Base-by-base conservation (phyloP, 2,888 invertebrate species). In the Vesta saturnalis region DNA sequence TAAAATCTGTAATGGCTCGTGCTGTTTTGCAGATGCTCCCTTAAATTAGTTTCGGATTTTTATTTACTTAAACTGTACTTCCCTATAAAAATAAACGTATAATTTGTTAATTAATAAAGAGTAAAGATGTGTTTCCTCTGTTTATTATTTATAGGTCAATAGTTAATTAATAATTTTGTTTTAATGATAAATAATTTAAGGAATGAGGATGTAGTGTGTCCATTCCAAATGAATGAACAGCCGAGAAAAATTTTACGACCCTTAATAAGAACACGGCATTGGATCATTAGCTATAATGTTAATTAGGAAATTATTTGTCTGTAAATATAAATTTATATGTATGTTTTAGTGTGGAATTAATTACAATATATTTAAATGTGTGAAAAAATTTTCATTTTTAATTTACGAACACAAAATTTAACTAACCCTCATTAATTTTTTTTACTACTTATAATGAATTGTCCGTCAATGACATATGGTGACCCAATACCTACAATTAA, bases 211-310 rank as follows among this genome's bases (percentile, higher is more conserved):
- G 60, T 69, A 62, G 59, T 54, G 55, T 66, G 18, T 52, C 54
- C 64, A 70, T 66, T 67, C 67, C 57, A 49, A 57, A 62, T 64
- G 70, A 70, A 67, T 70, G 60, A 67, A 67, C 67, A 67, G 63
- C 64, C 60, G 65, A 65, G 64, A 55, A 61, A 64, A 58, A 64
- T 67, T 63, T 67, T 70, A 57, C 66, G 57, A 66, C 64, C 60
- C 58, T 52, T 67, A 59, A 62, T 60, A 69, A 60, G 67, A 61
- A 59, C 70, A 70, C 70, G 70, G 55, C 70, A 70, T 70, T 60
- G 64, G 61, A 61, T 70, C 70, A 67, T 70, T 70, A 70, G 62
- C 61, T 64, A 35, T 62, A 55, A 69, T 62, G 62, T 23, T 63
- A 69, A 66, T 69, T 57, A 60, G 56, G 64, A 49, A 60, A 59